phyloP scores from a whole-genome alignment of 2,888 invertebrate species.

The Frankliniella fusca region DNA sequence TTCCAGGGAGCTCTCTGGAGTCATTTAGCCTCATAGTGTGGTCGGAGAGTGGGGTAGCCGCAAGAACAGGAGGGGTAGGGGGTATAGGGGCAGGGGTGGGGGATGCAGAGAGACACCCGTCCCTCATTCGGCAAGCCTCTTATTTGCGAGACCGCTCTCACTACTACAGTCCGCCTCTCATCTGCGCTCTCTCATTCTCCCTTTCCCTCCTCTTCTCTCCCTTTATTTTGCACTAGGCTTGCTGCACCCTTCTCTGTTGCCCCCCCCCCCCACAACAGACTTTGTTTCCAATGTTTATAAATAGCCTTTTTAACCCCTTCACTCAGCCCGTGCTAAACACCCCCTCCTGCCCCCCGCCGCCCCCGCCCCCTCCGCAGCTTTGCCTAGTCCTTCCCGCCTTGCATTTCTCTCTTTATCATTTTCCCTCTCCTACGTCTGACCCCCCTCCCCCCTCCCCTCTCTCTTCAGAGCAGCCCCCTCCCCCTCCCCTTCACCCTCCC shows the following conservation, averaged over 20 bases:
- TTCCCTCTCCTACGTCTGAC: not conserved
- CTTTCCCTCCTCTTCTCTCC: not conserved
- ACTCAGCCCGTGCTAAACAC: constrained; percentile 13
- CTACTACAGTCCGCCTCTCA: not conserved
- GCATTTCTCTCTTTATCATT: not conserved
- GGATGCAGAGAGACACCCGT: not conserved
- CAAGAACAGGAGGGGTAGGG: not conserved
- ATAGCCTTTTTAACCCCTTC: constrained; percentile 23
- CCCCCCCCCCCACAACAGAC: not conserved
- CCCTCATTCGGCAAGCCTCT: constrained; percentile 2
- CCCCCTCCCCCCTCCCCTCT: not conserved
- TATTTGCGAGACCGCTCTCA: not conserved
- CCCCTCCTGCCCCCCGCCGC: not conserved
- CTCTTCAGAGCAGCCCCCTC: not conserved
- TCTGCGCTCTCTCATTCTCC: not conserved
- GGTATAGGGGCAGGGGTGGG: not conserved
- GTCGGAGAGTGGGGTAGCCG: not conserved
- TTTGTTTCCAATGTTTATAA: constrained; percentile 18
- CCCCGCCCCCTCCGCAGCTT: not conserved
- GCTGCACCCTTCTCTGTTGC: too few species aligned
- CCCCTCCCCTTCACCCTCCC: not conserved
- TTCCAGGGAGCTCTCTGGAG: not conserved
- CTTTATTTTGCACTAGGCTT: not conserved
- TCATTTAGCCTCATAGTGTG: not conserved
- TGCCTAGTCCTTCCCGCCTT: not conserved